A percentile compares a stretch with the other conserved stretches of the same genome.
phyloP scores from a whole-genome alignment of 2,888 invertebrate genomes.

The Taenaris catops region DNA sequence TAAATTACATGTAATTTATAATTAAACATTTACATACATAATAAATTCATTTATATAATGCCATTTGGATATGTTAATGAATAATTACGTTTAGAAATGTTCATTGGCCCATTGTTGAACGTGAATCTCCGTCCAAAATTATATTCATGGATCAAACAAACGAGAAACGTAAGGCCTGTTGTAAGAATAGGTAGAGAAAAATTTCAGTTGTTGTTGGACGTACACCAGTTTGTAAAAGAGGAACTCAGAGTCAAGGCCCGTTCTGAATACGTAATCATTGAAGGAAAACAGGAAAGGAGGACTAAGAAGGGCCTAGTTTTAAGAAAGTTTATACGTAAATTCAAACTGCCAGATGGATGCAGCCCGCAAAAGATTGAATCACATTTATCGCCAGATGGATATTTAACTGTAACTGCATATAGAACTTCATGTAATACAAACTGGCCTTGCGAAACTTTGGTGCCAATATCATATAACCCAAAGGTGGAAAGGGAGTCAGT shows the following conservation, averaged over 20 bases:
- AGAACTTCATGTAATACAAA: conserved; percentile 35
- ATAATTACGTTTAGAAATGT: conserved; percentile 21
- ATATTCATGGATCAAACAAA: conserved; percentile 30
- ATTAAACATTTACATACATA: too few relatives aligned
- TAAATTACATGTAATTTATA: too few relatives aligned
- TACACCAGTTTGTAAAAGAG: conserved; percentile 46
- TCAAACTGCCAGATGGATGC: conserved; percentile 55
- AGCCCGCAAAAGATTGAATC: conserved; percentile 41
- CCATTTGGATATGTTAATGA: background rate
- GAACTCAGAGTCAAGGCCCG: conserved; percentile 56
- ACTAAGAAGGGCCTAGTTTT: conserved; percentile 41
- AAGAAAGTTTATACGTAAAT: conserved; percentile 52
- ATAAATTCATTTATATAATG: background rate
- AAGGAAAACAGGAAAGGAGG: conserved; percentile 60
- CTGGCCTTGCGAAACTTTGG: conserved; percentile 37
- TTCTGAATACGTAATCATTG: conserved; percentile 51
- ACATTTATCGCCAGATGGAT: conserved; percentile 42
- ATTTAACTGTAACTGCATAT: conserved; percentile 48
- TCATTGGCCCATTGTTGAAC: conserved; percentile 27
- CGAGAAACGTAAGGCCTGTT: conserved; percentile 38
- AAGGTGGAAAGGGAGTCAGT: conserved; percentile 16
- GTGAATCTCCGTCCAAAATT: conserved; percentile 28
- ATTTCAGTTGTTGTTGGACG: conserved; percentile 53
- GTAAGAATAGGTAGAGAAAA: conserved; percentile 47
- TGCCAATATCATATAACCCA: conserved; percentile 32